Base-by-base conservation (phyloP, 2,113 vertebrate genomes). In the Atlantisia rogersi region DNA sequence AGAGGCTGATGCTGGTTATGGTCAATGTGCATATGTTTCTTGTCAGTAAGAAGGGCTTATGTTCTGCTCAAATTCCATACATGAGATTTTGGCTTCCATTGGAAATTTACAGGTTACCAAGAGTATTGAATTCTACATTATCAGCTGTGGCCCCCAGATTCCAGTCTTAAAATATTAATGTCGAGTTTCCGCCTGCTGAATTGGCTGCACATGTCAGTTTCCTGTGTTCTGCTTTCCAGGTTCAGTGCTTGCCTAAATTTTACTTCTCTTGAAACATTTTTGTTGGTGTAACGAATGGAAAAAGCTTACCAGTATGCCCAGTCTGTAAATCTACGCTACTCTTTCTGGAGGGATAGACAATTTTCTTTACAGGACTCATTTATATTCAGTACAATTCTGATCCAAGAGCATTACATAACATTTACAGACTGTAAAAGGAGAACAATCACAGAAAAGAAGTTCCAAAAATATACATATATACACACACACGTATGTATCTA, bases 201-300 rank as follows among this genome's bases (percentile, higher is more conserved):
- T 84, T 95, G 91, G 94, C 91, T 86, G 91, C 92, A 78, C 68
- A 64, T 79, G 80, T 86, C 91, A 91, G 59, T 88, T 91, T 93
- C 88, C 92, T 88, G 86, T 77, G 82, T 20, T 91, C 88, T 91
- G 80, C 91, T 78, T 88, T 92, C 86, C 92, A 81, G 81, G 40
- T 82, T 90, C 88, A 26, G 52, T 29, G 32, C 76, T 94, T 56
- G 68, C 79, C 2, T 58, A 59, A 77, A 60, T 84, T 77, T 78
- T 75, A 39, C 77, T 91, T 78, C 86, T 94, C 65, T 81, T 92
- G 83, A 92, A 94, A 82, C 12, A 1, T 71, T 96, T 94, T 89
- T 0, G 0, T 75, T 91, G 86, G 52, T 83, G 69, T 68, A 84
- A 67, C 64, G 89, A 94, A 75, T 60, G 86, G 92, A 92, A 95